A percentile compares a stretch with the other conserved stretches of the same genome.
Evolutionary conservation across 37 sponge, comb jelly and placozoan genomes (phyloP).

Genomic region (Aplysina aerophoba): DNA sequence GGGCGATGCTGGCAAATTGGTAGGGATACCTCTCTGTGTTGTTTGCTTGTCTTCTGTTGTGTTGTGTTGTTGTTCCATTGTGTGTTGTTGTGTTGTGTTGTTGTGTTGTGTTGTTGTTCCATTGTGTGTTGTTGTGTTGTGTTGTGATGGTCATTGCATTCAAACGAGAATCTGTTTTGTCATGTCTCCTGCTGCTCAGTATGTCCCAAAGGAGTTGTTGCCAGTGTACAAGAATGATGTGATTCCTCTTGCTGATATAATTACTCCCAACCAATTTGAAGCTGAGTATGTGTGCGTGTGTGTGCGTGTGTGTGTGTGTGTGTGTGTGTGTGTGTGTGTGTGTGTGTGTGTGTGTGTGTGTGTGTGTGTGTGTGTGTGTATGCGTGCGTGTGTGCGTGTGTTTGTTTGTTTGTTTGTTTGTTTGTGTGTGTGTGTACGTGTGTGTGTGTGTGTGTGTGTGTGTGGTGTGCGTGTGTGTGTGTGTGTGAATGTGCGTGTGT

Average conservation of each 20-base stretch:
- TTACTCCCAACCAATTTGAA: slow-evolving; percentile 98
- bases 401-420: neutral
- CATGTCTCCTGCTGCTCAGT: slow-evolving; percentile 50
- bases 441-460: slow-evolving; percentile 25
- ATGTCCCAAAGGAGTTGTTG: slow-evolving; percentile 87
- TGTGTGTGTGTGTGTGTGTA: neutral
- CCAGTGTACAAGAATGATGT: slow-evolving; percentile 78
- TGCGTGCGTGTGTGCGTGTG: neutral
- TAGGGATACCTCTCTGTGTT: slow-evolving; percentile 29
- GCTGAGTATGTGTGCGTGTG: slow-evolving; percentile 67
- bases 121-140: neutral
- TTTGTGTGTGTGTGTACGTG: neutral
- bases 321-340: neutral
- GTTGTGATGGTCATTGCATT: neutral
- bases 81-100: neutral
- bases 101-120: neutral
- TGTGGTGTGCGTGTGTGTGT: neutral
- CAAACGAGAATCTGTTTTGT: neutral
- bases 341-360: neutral
- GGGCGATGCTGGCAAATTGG: slow-evolving; percentile 93
- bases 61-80: neutral
- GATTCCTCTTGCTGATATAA: slow-evolving; percentile 82
- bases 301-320: neutral
- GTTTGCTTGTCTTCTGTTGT: neutral
- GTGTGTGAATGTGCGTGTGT: neutral